phyloP scores from a whole-genome alignment of 2,113 vertebrate genomes.

The Garra rufa region DNA sequence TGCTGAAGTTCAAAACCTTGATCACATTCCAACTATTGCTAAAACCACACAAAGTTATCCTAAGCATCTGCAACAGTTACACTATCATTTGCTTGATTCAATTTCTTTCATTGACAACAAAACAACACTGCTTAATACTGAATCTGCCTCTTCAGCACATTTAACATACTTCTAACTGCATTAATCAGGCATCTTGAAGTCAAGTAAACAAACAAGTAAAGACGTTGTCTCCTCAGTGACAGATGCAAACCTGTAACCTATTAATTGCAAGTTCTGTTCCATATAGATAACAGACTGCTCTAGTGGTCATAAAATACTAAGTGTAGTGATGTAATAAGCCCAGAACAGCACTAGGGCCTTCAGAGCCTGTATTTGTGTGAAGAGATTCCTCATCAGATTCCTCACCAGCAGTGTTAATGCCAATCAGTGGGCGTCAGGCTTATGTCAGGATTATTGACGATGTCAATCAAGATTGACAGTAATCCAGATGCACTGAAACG shows the following conservation, averaged over 20 bases:
- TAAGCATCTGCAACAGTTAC: neutral
- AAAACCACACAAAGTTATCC: neutral
- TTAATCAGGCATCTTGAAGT: neutral
- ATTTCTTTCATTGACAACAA: neutral
- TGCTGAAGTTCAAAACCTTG: neutral
- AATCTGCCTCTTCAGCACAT: neutral
- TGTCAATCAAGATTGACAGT: constrained; percentile 31
- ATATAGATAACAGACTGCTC: neutral
- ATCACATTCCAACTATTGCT: neutral
- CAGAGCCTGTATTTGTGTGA: neutral
- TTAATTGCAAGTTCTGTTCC: neutral
- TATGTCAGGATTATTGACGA: constrained; percentile 43
- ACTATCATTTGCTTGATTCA: neutral
- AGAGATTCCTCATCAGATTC: neutral
- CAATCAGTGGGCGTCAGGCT: constrained; percentile 21
- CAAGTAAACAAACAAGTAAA: neutral
- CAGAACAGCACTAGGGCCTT: neutral
- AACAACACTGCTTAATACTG: neutral
- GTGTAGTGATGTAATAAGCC: neutral
- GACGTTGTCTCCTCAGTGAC: neutral
- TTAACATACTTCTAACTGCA: neutral
- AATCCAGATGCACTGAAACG: constrained; percentile 29
- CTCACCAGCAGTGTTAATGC: neutral
- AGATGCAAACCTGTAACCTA: neutral
- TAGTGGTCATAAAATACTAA: neutral